Evolutionary conservation across 2,888 invertebrate genomes (phyloP).

Genomic region (Latrodectus elegans): DNA sequence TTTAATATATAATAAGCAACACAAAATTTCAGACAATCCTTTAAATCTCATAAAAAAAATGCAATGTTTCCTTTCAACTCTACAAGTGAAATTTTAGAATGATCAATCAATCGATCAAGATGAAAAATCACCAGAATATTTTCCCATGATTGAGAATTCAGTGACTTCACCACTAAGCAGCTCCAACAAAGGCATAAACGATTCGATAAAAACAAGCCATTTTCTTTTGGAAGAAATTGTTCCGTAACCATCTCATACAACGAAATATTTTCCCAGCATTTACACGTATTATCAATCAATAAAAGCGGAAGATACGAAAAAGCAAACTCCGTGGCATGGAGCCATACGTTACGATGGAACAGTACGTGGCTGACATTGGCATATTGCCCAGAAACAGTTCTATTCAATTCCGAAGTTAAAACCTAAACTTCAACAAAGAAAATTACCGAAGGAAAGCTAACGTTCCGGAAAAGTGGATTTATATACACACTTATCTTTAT

Average conservation of each 20-base stretch:
- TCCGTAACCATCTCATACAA: background rate
- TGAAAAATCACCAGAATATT: no score
- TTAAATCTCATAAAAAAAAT: no score
- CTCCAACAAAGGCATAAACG: no score
- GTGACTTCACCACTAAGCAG: no score
- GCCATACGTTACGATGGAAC: background rate
- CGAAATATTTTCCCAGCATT: background rate
- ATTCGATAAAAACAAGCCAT: no score
- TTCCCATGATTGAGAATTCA: no score
- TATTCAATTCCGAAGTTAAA: background rate
- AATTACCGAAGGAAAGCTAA: constrained; percentile 2
- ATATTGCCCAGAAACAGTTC: background rate
- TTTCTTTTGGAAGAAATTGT: no score
- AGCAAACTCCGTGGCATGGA: background rate
- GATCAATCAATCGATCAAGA: no score
- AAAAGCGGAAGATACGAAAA: background rate
- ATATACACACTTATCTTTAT: background rate
- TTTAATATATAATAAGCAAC: no score
- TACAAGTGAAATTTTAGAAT: no score
- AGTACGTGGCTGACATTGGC: background rate
- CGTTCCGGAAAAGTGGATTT: constrained; percentile 5
- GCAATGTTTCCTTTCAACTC: no score
- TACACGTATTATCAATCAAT: background rate
- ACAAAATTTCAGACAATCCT: no score
- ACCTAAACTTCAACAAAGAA: background rate